Conservation (phyloP, 1,140 invertebrate genomes). For the Penaeus vannamei region DNA sequence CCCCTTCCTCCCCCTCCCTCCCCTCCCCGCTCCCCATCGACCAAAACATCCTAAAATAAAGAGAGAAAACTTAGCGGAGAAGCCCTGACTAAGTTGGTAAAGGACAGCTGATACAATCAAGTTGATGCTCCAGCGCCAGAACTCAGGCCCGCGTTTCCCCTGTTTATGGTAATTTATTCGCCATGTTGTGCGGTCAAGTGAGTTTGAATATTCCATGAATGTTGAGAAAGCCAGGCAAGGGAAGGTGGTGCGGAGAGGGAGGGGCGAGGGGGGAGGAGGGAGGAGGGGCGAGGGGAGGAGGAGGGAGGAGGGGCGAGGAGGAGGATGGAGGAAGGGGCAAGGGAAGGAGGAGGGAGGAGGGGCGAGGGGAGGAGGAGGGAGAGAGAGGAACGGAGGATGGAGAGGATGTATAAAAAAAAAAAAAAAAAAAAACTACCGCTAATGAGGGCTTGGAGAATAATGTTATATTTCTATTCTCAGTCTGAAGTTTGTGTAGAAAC, state of each 20-base stretch:
- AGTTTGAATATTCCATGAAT: constrained; percentile 65
- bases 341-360: no score
- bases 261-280: neutral
- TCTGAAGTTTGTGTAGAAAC: no score
- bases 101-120: constrained; percentile 64
- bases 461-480: no score
- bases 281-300: constrained; percentile 14
- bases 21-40: no score
- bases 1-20: no score
- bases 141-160: constrained; percentile 50
- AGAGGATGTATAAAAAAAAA: neutral
- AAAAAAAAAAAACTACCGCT: no score
- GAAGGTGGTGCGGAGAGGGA: neutral
- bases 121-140: constrained; percentile 34
- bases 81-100: constrained; percentile 53
- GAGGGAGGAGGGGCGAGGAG: neutral
- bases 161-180: constrained; percentile 64
- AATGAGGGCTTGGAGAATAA: no score
- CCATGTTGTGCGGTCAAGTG: constrained; percentile 65
- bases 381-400: neutral
- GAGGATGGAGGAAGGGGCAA: neutral
- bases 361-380: neutral
- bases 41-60: no score
- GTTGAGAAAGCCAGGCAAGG: constrained; percentile 48
- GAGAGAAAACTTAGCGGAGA: no score